Evolutionary conservation across 2,113 vertebrate species (phyloP).

Genomic region (Setophaga petechia): DNA sequence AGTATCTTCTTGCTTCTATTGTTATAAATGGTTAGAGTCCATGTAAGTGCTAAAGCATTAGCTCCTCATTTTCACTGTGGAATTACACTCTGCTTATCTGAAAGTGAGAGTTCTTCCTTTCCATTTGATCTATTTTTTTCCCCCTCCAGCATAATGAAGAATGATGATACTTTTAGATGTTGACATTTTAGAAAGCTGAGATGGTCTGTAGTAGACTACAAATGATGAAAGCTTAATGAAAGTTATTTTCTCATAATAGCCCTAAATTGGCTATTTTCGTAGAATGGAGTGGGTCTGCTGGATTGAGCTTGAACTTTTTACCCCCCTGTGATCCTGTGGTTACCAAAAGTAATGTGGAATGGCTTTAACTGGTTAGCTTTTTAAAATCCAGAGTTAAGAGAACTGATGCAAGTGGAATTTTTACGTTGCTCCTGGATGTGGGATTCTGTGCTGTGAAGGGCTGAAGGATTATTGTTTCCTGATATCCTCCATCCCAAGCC

Average conservation of each 20-base stretch:
- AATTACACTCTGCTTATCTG: neutral
- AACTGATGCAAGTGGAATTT: conserved; percentile 4
- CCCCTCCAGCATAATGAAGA: conserved; percentile 44
- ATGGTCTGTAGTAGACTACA: conserved; percentile 46
- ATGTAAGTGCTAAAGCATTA: conserved; percentile 2
- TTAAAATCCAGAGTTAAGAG: neutral
- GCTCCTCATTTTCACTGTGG: conserved; percentile 9
- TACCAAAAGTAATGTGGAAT: conserved; percentile 19
- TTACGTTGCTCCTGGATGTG: neutral
- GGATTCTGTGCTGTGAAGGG: neutral
- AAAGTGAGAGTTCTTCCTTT: conserved; percentile 37
- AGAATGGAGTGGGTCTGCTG: conserved; percentile 24
- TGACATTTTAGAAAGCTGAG: conserved; percentile 64
- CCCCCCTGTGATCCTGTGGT: conserved; percentile 32
- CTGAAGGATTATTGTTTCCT: neutral
- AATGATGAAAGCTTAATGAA: conserved; percentile 75
- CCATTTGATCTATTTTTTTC: conserved; percentile 51
- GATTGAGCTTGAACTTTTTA: conserved; percentile 63
- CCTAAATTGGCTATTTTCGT: conserved; percentile 50
- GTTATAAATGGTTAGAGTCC: neutral
- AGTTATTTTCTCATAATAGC: conserved; percentile 70
- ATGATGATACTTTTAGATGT: conserved; percentile 63
- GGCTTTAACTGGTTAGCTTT: neutral
- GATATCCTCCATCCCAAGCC: neutral
- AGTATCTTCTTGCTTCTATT: neutral